phyloP scores from a whole-genome alignment of 2,113 vertebrate genomes.

The Clupea harengus region DNA sequence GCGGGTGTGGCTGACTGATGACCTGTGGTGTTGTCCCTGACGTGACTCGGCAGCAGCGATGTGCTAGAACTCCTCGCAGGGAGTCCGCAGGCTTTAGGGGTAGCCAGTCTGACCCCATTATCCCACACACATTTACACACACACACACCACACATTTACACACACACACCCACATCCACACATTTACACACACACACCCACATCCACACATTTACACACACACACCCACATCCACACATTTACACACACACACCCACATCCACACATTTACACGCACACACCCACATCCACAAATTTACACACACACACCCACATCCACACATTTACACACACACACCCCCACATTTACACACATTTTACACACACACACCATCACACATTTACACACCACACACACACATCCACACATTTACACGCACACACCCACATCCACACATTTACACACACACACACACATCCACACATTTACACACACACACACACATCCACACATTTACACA shows the following conservation, averaged over 20 bases:
- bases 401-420: neutral
- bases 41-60: neutral
- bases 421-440: no score
- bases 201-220: no score
- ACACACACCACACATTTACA: slow-evolving; percentile 8
- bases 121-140: neutral
- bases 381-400: neutral
- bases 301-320: neutral
- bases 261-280: slow-evolving; percentile 10
- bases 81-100: neutral
- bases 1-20: slow-evolving; percentile 9
- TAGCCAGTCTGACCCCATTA: neutral
- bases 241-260: neutral
- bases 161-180: neutral
- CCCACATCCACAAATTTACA: slow-evolving; percentile 17
- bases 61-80: neutral
- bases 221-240: no score
- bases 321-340: neutral
- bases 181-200: neutral
- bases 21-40: neutral
- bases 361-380: no score
- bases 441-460: neutral
- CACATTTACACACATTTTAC: no score
- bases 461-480: neutral
- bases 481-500: neutral